These are phyloP conservation scores for Gila robusta DNA, from an alignment of 2,797 vertebrate species.

Conservation along the genomic window DNA sequence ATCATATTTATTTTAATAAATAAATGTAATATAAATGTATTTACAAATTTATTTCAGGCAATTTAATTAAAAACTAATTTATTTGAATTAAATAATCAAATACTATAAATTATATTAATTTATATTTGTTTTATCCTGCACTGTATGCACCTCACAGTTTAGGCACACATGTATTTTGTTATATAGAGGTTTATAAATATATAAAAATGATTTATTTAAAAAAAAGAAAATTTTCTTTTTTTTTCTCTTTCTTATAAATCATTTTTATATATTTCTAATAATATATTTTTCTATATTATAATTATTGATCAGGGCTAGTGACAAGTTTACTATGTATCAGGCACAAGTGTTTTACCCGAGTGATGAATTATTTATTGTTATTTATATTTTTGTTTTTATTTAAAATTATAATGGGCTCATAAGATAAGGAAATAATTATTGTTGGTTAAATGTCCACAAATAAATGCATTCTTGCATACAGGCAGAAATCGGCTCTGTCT, in stretches of 20 bases:
- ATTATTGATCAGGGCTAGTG: background rate
- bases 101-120: background rate
- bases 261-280: too few species aligned
- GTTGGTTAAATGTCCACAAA: slow-evolving; percentile 26
- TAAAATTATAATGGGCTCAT: background rate
- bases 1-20: background rate
- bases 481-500: slow-evolving; percentile 15
- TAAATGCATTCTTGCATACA: slow-evolving; percentile 5
- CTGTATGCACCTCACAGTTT: background rate
- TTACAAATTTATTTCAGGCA: background rate
- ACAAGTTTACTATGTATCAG: background rate
- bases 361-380: background rate
- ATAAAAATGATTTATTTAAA: too few species aligned
- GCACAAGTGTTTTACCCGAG: background rate
- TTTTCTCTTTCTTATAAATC: too few species aligned
- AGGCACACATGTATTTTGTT: too few species aligned
- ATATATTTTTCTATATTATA: background rate
- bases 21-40: background rate
- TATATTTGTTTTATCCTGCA: background rate
- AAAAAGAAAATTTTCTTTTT: too few species aligned
- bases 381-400: background rate
- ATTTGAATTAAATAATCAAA: background rate
- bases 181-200: too few species aligned
- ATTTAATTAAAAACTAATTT: background rate
- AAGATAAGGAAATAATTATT: background rate